Evolutionary conservation across 2,113 vertebrate species (phyloP).

Genomic region (Accipiter virgatus): DNA sequence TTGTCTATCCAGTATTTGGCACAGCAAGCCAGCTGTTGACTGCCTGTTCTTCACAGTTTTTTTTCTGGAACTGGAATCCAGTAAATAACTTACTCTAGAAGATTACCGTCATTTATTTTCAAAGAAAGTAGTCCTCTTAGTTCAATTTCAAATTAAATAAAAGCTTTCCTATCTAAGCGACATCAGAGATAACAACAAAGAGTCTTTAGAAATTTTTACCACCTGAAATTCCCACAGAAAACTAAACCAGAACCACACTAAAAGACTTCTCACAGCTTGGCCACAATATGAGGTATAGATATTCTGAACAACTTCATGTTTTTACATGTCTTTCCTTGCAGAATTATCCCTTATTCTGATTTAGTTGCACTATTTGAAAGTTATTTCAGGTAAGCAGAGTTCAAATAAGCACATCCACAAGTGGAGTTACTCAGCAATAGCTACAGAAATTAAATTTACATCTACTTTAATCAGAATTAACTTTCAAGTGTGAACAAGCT

Average conservation of each 20-base stretch:
- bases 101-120: not conserved
- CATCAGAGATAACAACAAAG: not conserved
- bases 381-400: not conserved
- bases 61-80: not conserved
- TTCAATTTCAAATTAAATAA: not conserved
- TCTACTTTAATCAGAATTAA: conserved; percentile 1
- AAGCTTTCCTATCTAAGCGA: not conserved
- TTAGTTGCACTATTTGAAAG: not conserved
- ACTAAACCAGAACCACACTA: not conserved
- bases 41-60: not conserved
- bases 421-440: not conserved
- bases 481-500: not conserved
- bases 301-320: not conserved
- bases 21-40: not conserved
- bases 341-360: not conserved
- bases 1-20: not conserved
- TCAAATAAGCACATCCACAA: not conserved
- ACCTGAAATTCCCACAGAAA: not conserved
- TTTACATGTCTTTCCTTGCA: not conserved
- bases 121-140: not conserved
- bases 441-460: conserved; percentile 23
- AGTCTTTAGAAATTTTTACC: not conserved
- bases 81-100: not conserved
- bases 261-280: not conserved
- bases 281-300: not conserved